Evolutionary conservation across 2,888 invertebrate genomes (phyloP).

Genomic region (Hipparchia semele): DNA sequence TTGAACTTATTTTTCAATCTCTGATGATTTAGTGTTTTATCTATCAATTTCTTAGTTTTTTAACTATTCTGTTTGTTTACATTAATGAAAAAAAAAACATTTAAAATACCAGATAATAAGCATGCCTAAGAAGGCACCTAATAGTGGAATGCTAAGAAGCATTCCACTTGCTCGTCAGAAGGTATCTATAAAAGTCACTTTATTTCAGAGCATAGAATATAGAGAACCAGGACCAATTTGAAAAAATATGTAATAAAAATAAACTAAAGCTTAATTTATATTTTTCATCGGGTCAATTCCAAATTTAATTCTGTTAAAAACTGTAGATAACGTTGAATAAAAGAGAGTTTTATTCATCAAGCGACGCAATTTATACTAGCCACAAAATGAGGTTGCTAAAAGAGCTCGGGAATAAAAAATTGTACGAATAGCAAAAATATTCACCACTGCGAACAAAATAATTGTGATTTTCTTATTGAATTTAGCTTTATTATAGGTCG

Average conservation of each 20-base stretch:
- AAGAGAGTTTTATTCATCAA: slow-evolving; percentile 12
- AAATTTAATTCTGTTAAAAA: neutral
- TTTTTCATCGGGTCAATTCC: neutral
- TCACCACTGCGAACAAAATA: neutral
- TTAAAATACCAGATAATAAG: no score
- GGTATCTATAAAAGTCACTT: no score
- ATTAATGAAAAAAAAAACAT: no score
- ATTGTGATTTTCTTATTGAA: neutral
- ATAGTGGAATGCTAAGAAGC: no score
- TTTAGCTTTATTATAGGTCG: neutral
- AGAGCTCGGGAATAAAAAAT: slow-evolving; percentile 3
- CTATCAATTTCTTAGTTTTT: no score
- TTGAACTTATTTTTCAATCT: no score
- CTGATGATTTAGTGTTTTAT: no score
- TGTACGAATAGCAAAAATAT: neutral
- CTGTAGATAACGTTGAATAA: neutral
- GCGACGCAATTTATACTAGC: slow-evolving; percentile 15
- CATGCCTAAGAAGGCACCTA: no score
- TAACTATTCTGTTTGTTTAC: no score
- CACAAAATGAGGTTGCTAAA: slow-evolving; percentile 13
- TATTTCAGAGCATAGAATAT: neutral
- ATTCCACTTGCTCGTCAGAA: no score
- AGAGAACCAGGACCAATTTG: neutral
- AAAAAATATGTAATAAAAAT: neutral
- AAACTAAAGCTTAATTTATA: neutral